These are phyloP conservation scores for Aselliscus stoliczkanus DNA, from an alignment of 2,797 vertebrate genomes.

Conservation along the genomic window DNA sequence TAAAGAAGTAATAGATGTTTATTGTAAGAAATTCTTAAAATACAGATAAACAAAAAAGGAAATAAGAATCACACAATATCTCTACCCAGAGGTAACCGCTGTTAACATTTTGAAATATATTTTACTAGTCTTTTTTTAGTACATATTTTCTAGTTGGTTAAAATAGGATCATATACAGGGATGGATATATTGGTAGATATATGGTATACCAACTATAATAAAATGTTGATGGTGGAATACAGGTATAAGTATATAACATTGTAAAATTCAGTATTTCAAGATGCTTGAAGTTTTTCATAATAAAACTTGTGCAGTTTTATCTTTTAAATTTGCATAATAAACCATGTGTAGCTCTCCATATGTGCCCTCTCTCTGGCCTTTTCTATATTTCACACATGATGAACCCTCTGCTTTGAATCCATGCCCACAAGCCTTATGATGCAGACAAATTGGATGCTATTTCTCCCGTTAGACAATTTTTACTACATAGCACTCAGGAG, in stretches of 20 bases:
- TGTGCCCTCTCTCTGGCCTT: background rate
- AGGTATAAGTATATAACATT: background rate
- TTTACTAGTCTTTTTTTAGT: background rate
- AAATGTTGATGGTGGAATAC: background rate
- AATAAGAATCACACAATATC: background rate
- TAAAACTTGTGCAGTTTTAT: background rate
- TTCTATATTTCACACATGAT: background rate
- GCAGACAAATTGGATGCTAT: background rate
- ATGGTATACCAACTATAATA: background rate
- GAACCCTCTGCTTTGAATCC: background rate
- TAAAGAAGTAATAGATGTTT: background rate
- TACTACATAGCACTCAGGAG: background rate
- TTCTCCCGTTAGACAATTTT: background rate
- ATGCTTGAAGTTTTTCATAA: background rate
- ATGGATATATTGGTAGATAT: background rate
- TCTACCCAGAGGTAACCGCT: background rate
- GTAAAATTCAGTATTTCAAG: conserved; percentile 4
- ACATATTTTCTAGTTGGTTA: background rate
- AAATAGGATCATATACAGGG: background rate
- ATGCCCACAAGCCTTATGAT: background rate
- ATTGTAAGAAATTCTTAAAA: background rate
- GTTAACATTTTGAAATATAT: background rate
- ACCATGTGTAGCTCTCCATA: background rate
- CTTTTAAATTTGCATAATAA: background rate
- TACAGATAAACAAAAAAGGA: background rate